These are phyloP conservation scores for Pseudolaguvia tuberculata DNA, from an alignment of 2,113 vertebrate species.

Conservation along the genomic window DNA sequence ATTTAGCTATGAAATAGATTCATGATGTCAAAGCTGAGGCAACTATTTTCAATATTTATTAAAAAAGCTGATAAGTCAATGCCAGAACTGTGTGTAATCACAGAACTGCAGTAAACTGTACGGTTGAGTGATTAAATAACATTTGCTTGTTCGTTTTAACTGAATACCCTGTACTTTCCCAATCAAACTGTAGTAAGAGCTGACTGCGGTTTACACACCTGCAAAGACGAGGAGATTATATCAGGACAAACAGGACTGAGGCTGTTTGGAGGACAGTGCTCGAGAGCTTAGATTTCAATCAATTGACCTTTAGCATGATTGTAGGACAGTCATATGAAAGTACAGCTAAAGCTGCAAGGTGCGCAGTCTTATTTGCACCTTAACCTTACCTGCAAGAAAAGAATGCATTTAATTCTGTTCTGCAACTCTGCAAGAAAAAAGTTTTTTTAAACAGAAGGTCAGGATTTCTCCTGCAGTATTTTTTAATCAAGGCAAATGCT, in stretches of 20 bases:
- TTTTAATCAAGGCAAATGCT: not conserved
- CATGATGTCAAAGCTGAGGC: too few relatives aligned
- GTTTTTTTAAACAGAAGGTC: conserved; percentile 2
- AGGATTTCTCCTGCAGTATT: not conserved
- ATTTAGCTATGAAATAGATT: too few relatives aligned
- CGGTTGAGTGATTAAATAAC: not conserved
- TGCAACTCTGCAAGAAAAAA: not conserved
- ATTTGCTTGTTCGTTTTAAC: not conserved
- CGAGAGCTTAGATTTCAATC: conserved; percentile 21
- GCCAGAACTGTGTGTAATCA: not conserved
- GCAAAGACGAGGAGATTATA: conserved; percentile 17
- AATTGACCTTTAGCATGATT: conserved; percentile 26
- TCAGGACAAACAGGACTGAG: not conserved
- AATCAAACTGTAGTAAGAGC: not conserved
- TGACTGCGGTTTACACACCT: not conserved
- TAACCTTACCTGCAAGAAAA: conserved; percentile 9
- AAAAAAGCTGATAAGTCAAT: too few relatives aligned
- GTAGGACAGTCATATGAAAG: not conserved
- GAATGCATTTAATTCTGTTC: not conserved
- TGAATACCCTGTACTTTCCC: not conserved
- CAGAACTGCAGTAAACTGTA: not conserved
- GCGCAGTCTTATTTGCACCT: conserved; percentile 20
- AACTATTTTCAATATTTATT: too few relatives aligned
- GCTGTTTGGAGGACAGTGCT: conserved; percentile 18
- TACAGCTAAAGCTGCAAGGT: conserved; percentile 21